Evolutionary conservation across 2,888 invertebrate species (phyloP).

Genomic region (Sphaeridia pumilis): DNA sequence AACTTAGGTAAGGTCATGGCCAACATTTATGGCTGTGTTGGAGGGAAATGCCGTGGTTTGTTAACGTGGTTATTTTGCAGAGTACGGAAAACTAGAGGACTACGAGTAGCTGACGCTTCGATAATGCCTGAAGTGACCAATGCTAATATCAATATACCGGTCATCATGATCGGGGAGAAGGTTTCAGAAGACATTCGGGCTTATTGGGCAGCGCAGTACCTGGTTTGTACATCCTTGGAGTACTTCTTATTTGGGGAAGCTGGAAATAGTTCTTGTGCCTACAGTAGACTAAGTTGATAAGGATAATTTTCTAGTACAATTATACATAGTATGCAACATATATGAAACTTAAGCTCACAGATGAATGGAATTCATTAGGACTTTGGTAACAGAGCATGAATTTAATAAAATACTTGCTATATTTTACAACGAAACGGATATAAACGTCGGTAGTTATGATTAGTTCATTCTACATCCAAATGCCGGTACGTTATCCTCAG

Average conservation of each 20-base stretch:
- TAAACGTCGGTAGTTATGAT: background rate
- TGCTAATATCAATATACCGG: slow-evolving; percentile 11
- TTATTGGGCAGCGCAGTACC: slow-evolving; percentile 9
- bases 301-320: no score
- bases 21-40: no score
- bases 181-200: slow-evolving; percentile 7
- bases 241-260: slow-evolving; percentile 1
- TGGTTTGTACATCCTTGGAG: background rate
- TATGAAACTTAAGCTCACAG: no score
- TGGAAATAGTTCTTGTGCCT: no score
- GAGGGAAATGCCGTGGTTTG: no score
- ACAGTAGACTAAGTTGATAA: no score
- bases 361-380: background rate
- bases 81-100: slow-evolving; percentile 10
- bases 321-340: no score
- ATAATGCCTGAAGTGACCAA: slow-evolving; percentile 16
- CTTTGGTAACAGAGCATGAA: background rate
- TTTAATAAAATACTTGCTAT: background rate
- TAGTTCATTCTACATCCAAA: slow-evolving; percentile 50
- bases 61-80: slow-evolving; percentile 9
- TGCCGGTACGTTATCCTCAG: slow-evolving; percentile 71
- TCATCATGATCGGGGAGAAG: slow-evolving; percentile 16
- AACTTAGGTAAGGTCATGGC: slow-evolving; percentile 22
- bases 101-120: slow-evolving; percentile 11
- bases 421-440: background rate